phyloP scores from a whole-genome alignment of 2,113 vertebrate species.

The Platycercus adscitus region DNA sequence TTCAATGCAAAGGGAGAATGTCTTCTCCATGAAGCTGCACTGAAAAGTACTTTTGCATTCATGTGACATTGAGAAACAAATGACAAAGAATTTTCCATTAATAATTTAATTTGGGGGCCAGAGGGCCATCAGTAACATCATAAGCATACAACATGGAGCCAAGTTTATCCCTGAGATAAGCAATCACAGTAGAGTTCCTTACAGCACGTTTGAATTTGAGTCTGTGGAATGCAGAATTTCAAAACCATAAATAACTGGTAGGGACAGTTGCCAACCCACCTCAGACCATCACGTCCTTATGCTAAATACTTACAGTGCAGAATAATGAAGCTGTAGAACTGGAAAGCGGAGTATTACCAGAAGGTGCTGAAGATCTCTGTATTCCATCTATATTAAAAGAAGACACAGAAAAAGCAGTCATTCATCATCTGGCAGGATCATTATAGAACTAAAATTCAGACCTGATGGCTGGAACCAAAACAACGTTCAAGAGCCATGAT shows the following conservation, averaged over 20 bases:
- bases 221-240: neutral
- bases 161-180: slow-evolving; percentile 48
- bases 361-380: neutral
- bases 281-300: neutral
- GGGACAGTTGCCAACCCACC: neutral
- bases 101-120: slow-evolving; percentile 54
- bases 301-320: neutral
- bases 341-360: neutral
- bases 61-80: slow-evolving; percentile 61
- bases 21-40: slow-evolving; percentile 15
- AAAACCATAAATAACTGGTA: neutral
- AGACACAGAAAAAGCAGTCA: neutral
- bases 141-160: slow-evolving; percentile 11
- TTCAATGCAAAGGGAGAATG: neutral
- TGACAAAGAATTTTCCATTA: slow-evolving; percentile 56
- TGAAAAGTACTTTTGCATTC: slow-evolving; percentile 53
- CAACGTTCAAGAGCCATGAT: neutral
- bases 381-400: neutral
- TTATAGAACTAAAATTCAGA: neutral
- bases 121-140: slow-evolving; percentile 30
- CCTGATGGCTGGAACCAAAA: neutral
- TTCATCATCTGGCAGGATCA: neutral
- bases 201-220: neutral
- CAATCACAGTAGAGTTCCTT: neutral
- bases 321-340: neutral